Percentiles rank a stretch among this genome's conserved stretches.
Evolutionary conservation across 2,113 vertebrate species (phyloP).

Genomic region (Garra rufa): DNA sequence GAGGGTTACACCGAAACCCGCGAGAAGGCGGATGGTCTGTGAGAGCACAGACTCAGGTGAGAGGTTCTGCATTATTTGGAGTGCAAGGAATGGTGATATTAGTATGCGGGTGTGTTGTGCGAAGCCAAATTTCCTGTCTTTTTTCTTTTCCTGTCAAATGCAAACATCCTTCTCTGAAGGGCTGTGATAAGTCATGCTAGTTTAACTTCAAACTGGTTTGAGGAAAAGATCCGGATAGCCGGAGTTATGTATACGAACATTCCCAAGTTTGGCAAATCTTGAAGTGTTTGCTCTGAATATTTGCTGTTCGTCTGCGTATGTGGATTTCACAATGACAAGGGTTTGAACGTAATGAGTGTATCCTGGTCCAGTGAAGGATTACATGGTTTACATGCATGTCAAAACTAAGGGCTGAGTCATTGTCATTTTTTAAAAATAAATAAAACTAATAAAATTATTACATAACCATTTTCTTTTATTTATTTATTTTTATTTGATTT

Average conservation of each 20-base stretch:
- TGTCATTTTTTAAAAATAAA: too few relatives aligned
- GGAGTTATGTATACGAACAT: neutral
- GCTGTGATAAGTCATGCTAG: neutral
- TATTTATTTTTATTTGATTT: too few relatives aligned
- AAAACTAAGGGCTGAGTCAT: neutral
- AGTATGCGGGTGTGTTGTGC: neutral
- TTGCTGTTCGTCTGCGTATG: neutral
- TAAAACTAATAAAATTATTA: too few relatives aligned
- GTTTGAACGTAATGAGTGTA: neutral
- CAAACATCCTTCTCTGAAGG: neutral
- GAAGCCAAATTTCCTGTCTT: neutral
- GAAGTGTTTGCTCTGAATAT: constrained; percentile 13
- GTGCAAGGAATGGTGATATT: neutral
- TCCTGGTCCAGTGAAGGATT: neutral
- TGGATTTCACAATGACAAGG: neutral
- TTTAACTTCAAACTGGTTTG: neutral
- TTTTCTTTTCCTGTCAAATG: neutral
- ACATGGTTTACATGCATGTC: neutral
- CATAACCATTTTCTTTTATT: too few relatives aligned
- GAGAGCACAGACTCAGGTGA: neutral
- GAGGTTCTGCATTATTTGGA: neutral
- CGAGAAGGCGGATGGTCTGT: neutral
- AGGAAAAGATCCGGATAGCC: neutral
- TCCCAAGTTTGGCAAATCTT: neutral
- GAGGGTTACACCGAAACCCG: constrained; percentile 46